phyloP scores from a whole-genome alignment of 37 sponge, comb jelly and placozoan species.

The Eunapius fragilis region DNA sequence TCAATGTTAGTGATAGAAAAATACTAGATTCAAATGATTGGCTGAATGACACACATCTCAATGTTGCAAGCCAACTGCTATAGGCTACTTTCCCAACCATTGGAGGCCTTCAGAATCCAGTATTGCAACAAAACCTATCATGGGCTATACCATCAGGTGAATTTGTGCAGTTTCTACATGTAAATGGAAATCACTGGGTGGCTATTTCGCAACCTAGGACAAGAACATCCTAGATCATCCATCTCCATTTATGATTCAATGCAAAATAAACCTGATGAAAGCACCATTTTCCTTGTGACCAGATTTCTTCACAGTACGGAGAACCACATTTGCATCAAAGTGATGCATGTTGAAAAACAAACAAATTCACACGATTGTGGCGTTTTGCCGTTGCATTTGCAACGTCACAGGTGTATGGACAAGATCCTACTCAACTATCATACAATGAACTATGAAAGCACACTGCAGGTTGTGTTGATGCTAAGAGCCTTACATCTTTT shows the following conservation, averaged over 20 bases:
- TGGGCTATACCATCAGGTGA: neutral
- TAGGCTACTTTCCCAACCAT: constrained; percentile 6
- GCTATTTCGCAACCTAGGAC: neutral
- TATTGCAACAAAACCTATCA: neutral
- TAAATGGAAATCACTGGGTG: neutral
- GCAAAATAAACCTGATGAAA: neutral
- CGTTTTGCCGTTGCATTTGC: constrained; percentile 29
- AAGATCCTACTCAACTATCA: constrained; percentile 22
- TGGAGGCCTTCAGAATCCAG: neutral
- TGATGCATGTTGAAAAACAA: constrained; percentile 8
- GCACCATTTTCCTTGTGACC: neutral
- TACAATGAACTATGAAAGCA: constrained; percentile 48
- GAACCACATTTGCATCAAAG: neutral
- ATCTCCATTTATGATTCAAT: neutral
- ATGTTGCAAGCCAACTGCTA: constrained; percentile 26
- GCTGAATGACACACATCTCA: constrained; percentile 29
- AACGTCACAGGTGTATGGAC: constrained; percentile 36
- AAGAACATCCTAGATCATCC: neutral
- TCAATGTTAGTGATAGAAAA: neutral
- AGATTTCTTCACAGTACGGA: neutral
- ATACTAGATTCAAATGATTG: neutral
- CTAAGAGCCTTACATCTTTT: constrained; percentile 13
- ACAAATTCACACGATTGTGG: constrained; percentile 9
- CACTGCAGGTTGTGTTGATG: constrained; percentile 43
- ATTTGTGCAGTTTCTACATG: neutral